Percentiles rank a stretch among this genome's conserved stretches.
phyloP scores from a whole-genome alignment of 2,888 invertebrate species.

The Epirrita christyi region DNA sequence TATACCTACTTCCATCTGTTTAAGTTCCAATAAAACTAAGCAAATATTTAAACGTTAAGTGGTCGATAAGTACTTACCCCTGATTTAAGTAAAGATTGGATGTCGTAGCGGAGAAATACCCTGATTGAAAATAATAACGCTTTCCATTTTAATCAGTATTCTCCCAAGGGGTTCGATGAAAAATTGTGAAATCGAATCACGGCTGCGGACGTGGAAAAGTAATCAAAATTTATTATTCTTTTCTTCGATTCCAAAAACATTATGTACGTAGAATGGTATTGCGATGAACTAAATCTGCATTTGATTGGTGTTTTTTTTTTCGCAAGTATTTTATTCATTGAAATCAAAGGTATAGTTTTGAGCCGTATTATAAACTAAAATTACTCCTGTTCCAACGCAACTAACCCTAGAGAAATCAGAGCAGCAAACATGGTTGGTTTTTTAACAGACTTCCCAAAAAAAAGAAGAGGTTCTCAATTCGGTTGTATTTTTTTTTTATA shows the following conservation, averaged over 20 bases:
- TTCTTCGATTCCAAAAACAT: conserved; percentile 67
- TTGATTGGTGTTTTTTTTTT: neutral
- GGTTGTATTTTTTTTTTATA: too few relatives aligned
- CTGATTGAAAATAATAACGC: conserved; percentile 60
- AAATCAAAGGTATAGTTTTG: too few relatives aligned
- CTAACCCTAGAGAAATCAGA: too few relatives aligned
- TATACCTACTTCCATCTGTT: neutral
- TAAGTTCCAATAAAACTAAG: neutral
- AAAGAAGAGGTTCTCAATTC: too few relatives aligned
- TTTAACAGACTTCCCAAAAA: too few relatives aligned
- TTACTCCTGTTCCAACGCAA: too few relatives aligned
- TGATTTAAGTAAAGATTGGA: conserved; percentile 40
- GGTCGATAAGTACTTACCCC: conserved; percentile 20
- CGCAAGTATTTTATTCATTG: too few relatives aligned
- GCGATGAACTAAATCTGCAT: conserved; percentile 3
- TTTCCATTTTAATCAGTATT: conserved; percentile 73
- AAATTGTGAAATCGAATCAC: conserved; percentile 79
- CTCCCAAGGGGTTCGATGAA: conserved; percentile 62
- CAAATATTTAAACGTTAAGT: conserved; percentile 26
- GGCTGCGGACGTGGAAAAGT: conserved; percentile 78
- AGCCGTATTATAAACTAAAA: too few relatives aligned
- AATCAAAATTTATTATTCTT: conserved; percentile 81
- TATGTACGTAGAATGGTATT: conserved; percentile 18
- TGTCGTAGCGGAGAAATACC: conserved; percentile 44
- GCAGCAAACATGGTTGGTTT: too few relatives aligned